Base-by-base conservation (phyloP, 2,888 invertebrate genomes). In the Epistrophella euchroma region DNA sequence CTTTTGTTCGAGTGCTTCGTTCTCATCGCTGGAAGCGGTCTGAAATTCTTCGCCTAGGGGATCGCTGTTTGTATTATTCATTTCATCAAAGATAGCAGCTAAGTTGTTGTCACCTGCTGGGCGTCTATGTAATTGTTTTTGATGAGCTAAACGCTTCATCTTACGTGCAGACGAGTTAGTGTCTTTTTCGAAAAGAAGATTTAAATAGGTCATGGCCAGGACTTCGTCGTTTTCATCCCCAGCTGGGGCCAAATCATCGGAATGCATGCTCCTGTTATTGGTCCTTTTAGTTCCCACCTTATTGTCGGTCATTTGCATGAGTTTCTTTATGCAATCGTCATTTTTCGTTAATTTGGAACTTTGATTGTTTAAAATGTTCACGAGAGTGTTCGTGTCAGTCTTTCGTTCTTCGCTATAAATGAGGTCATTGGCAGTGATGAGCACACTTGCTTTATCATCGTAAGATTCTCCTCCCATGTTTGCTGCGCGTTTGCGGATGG, bases 21-120 rank as follows among this genome's bases (percentile, higher is more conserved):
- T 90, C 22, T 92, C 91, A 75, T 92, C 92, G 73, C 91, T 90
- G 0, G 91, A 91, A 0, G 88, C 90, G 0, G 90, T 89, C 40
- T 91, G 90, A 52, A 90, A 90, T 6, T 91, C 90, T 28, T 92
- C 92, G 2, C 90, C 91, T 15, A 83, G 68, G 10, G 83, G 72
- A 22, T 85, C 80, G 25, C 85, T 79, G 10, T 78, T 68, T n/a
- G 62, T 74, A 11, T 78, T 74, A 17, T 43, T 77, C 13, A 82
- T 64, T 52, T 78, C 82, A 35, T 82, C 71, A 19, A 82, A 86
- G 4, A 86, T 78, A 0, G 82, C 64, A 32, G 52, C 77, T n/a
- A 82, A 35, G 45, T 86, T 86, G 35, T 85, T 85, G 15, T 76
- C 68, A 9, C 76, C 81, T 9, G 70, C 62, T 11, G 72, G 43